A percentile compares a stretch with the other conserved stretches of the same genome.
Conservation (phyloP, 1,140 invertebrate genomes). For the Atta texana region DNA sequence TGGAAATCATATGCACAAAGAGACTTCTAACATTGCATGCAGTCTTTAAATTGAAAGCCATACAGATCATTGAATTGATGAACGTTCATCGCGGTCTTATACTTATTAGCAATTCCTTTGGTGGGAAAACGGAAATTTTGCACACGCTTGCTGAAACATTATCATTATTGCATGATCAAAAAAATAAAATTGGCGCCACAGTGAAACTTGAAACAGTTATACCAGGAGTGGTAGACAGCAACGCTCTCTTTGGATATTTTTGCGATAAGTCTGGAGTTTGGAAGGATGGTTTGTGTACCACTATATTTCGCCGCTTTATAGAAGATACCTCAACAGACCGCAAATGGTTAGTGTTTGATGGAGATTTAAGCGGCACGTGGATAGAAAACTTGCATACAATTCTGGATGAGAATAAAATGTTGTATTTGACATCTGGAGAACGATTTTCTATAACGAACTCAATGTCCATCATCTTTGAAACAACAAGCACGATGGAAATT, state of each 20-base stretch:
- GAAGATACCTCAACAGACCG: constrained; percentile 77
- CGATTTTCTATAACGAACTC: constrained; percentile 87
- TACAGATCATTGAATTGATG: constrained; percentile 90
- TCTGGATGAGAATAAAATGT: constrained; percentile 89
- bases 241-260: constrained; percentile 89
- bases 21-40: constrained; percentile 87
- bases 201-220: constrained; percentile 87
- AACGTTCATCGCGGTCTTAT: constrained; percentile 88
- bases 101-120: constrained; percentile 86
- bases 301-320: constrained; percentile 82
- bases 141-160: constrained; percentile 86
- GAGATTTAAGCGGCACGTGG: constrained; percentile 89
- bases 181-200: constrained; percentile 82
- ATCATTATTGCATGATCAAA: constrained; percentile 80
- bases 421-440: constrained; percentile 87
- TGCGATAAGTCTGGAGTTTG: constrained; percentile 88
- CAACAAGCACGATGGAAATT: constrained; percentile 87
- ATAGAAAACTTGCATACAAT: constrained; percentile 90
- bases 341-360: constrained; percentile 89
- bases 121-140: constrained; percentile 87
- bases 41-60: constrained; percentile 88
- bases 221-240: constrained; percentile 89
- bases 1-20: constrained; percentile 81
- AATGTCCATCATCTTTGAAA: constrained; percentile 90
- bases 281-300: constrained; percentile 88